Percentiles rank a stretch among this genome's conserved stretches.
These are phyloP conservation scores for Trichosurus vulpecula DNA, from an alignment of 2,797 vertebrate species.

Conservation along the genomic window DNA sequence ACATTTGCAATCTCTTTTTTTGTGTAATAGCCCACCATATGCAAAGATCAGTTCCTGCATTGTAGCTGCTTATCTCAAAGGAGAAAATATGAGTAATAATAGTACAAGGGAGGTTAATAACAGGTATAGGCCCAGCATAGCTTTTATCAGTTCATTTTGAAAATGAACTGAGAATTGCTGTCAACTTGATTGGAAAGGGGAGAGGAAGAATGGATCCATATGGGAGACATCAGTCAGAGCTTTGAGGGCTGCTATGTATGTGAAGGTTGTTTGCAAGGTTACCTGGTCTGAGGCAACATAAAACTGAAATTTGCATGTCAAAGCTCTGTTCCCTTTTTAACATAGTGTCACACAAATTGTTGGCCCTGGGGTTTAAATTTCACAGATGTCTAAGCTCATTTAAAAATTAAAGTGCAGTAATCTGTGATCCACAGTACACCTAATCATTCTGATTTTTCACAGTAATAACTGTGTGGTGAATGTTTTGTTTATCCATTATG, in stretches of 20 bases:
- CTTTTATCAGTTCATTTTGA: constrained; percentile 84
- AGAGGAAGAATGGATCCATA: constrained; percentile 79
- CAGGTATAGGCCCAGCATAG: constrained; percentile 75
- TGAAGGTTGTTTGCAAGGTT: constrained; percentile 87
- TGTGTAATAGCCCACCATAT: constrained; percentile 78
- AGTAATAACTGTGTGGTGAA: constrained; percentile 53
- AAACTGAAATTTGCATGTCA: constrained; percentile 84
- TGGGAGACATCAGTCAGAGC: constrained; percentile 81
- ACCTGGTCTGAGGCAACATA: constrained; percentile 76
- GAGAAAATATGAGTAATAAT: constrained; percentile 82
- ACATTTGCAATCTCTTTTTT: constrained; percentile 82
- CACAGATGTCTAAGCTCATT: constrained; percentile 86
- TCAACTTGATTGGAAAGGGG: constrained; percentile 83
- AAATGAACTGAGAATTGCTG: constrained; percentile 86
- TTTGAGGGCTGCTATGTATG: constrained; percentile 58
- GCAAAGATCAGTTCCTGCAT: constrained; percentile 81
- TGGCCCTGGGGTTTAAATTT: constrained; percentile 84
- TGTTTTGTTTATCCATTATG: constrained; percentile 73
- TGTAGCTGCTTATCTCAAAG: constrained; percentile 82
- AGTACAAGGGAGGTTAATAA: constrained; percentile 84
- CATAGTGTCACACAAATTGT: constrained; percentile 81
- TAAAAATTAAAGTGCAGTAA: constrained; percentile 85
- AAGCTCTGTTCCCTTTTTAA: constrained; percentile 84
- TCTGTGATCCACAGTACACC: constrained; percentile 76
- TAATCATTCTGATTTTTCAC: constrained; percentile 72